These are phyloP conservation scores for Erythrocercus mccallii DNA, from an alignment of 2,113 vertebrate genomes.

Conservation along the genomic window DNA sequence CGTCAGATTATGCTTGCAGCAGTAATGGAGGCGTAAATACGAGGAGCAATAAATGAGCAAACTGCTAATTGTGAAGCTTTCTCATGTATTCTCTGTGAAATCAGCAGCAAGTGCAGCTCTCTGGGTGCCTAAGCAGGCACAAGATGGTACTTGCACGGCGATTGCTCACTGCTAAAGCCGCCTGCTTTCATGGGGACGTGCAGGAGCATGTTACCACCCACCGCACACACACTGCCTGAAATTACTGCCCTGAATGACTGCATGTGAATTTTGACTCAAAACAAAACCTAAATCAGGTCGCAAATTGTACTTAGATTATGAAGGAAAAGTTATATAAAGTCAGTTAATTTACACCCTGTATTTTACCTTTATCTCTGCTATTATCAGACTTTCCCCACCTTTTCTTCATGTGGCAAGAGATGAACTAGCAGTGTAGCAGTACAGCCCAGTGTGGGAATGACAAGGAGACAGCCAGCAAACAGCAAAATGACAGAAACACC, in stretches of 20 bases:
- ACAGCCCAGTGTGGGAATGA: background rate
- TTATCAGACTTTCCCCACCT: background rate
- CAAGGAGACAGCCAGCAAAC: background rate
- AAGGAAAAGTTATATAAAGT: background rate
- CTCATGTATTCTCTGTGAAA: background rate
- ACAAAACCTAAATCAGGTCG: background rate
- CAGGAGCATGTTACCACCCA: background rate
- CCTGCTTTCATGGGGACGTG: background rate
- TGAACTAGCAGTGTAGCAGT: background rate
- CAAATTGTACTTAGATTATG: background rate
- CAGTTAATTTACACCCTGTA: background rate
- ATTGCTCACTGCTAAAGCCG: background rate
- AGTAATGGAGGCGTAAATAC: background rate
- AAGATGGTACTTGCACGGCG: background rate
- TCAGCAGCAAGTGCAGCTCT: background rate
- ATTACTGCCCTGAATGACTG: background rate
- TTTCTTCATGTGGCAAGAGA: background rate
- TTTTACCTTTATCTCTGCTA: background rate
- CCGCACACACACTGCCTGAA: background rate
- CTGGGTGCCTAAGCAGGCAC: background rate
- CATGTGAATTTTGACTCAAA: background rate
- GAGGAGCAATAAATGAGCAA: background rate
- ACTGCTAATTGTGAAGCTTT: conserved; percentile 1
- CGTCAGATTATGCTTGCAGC: background rate
- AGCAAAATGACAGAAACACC: background rate